Percentiles rank a stretch among this genome's conserved stretches.
Conservation (phyloP, 2,113 vertebrate genomes). For the Sturnira hondurensis region DNA sequence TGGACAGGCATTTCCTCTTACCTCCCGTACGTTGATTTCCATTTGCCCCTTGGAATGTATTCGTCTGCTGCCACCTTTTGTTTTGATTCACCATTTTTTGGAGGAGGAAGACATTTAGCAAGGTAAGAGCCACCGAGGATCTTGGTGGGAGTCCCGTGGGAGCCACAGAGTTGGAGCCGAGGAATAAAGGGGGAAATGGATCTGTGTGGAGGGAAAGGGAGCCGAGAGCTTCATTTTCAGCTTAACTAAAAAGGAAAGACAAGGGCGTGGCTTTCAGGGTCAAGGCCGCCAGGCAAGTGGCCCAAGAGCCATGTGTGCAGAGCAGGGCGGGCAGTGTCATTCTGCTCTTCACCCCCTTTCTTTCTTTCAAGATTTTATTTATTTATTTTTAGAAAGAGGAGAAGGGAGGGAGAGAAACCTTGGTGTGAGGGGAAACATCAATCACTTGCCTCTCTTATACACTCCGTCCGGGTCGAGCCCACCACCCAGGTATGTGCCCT, state of each 20-base stretch:
- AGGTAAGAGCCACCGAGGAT: constrained; percentile 73
- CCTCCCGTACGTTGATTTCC: constrained; percentile 39
- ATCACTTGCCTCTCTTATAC: no score
- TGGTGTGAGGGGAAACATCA: no score
- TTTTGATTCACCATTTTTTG: constrained; percentile 56
- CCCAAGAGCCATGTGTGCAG: neutral
- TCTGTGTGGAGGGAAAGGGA: constrained; percentile 72
- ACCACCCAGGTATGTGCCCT: no score
- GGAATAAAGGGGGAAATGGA: constrained; percentile 77
- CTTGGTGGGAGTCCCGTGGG: constrained; percentile 73
- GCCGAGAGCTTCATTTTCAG: constrained; percentile 49
- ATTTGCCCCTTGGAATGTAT: constrained; percentile 54
- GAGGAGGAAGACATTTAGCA: constrained; percentile 60
- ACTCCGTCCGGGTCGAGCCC: no score
- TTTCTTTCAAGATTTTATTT: no score
- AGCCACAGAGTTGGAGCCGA: constrained; percentile 75
- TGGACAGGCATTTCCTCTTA: constrained; percentile 31
- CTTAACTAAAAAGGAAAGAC: constrained; percentile 33
- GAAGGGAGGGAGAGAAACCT: no score
- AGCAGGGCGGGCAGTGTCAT: neutral
- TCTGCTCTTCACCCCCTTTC: neutral
- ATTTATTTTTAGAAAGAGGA: no score
- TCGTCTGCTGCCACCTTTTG: constrained; percentile 39
- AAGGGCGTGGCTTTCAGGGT: neutral
- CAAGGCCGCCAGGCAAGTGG: neutral